Percentiles rank a stretch among this genome's conserved stretches.
These are phyloP conservation scores for Agriopis aurantiaria DNA, from an alignment of 2,888 invertebrate genomes.

Conservation along the genomic window DNA sequence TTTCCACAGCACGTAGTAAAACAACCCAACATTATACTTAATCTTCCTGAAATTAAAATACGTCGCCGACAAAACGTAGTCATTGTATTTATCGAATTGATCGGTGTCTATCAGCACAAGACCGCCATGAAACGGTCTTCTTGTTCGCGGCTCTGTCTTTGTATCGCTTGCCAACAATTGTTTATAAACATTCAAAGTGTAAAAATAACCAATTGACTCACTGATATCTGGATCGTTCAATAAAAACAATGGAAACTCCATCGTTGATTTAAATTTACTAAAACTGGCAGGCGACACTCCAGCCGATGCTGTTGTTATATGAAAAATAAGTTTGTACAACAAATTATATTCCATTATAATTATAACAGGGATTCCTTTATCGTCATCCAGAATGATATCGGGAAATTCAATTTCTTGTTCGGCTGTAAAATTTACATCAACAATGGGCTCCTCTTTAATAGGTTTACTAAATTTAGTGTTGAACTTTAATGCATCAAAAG, in stretches of 20 bases:
- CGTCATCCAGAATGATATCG: slow-evolving; percentile 59
- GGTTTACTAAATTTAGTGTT: slow-evolving; percentile 43
- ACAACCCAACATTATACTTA: slow-evolving; percentile 58
- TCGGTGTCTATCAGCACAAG: slow-evolving; percentile 56
- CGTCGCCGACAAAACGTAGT: slow-evolving; percentile 61
- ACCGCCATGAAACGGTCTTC: slow-evolving; percentile 58
- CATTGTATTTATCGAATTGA: slow-evolving; percentile 63
- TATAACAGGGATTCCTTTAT: slow-evolving; percentile 63
- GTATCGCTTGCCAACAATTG: slow-evolving; percentile 48
- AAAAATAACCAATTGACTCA: slow-evolving; percentile 62
- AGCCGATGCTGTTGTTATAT: slow-evolving; percentile 13
- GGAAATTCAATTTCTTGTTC: slow-evolving; percentile 63
- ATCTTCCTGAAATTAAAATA: slow-evolving; percentile 60
- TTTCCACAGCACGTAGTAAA: slow-evolving; percentile 62
- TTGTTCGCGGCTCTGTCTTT: slow-evolving; percentile 58
- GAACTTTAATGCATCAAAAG: slow-evolving; percentile 59
- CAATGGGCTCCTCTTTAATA: slow-evolving; percentile 51
- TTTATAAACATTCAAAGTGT: slow-evolving; percentile 62
- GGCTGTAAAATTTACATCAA: slow-evolving; percentile 51
- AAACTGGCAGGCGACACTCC: slow-evolving; percentile 51
- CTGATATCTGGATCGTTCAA: slow-evolving; percentile 54
- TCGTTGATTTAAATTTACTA: slow-evolving; percentile 54
- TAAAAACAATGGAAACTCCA: slow-evolving; percentile 62
- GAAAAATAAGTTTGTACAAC: slow-evolving; percentile 58
- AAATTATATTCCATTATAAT: slow-evolving; percentile 53